Percentiles rank a stretch among this genome's conserved stretches.
These are phyloP conservation scores for Mormyrus iriodes DNA, from an alignment of 2,113 vertebrate genomes.

Conservation along the genomic window DNA sequence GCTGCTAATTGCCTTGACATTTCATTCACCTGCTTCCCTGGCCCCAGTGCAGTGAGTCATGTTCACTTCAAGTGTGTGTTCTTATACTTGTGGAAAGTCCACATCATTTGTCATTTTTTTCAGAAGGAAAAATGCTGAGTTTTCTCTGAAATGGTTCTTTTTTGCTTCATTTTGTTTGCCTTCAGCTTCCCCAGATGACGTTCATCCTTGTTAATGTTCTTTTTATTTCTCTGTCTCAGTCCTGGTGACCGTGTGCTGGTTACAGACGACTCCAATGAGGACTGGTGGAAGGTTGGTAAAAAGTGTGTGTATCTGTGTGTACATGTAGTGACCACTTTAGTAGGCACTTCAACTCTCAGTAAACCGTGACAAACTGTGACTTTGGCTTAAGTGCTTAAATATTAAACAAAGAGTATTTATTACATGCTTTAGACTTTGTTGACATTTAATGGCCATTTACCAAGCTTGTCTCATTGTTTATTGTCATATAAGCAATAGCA, in stretches of 20 bases:
- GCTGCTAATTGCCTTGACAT: background rate
- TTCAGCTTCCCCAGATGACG: background rate
- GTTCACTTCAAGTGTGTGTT: background rate
- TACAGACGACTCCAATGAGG: slow-evolving; percentile 83
- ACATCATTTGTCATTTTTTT: background rate
- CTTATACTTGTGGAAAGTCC: background rate
- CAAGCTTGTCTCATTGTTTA: slow-evolving; percentile 7
- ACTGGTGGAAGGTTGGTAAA: slow-evolving; percentile 85
- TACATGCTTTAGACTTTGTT: background rate
- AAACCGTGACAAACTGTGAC: too few relatives aligned
- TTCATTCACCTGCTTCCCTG: background rate
- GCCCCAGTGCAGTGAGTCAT: background rate
- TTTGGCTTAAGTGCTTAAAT: too few relatives aligned
- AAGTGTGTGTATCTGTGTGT: background rate
- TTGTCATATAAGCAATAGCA: background rate
- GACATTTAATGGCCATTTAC: slow-evolving; percentile 25
- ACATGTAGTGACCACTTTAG: background rate
- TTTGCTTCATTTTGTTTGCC: background rate
- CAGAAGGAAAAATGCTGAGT: background rate
- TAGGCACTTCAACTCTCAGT: background rate
- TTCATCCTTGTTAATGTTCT: background rate
- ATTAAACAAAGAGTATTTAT: too few relatives aligned
- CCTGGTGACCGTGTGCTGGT: slow-evolving; percentile 81
- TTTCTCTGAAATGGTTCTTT: background rate
- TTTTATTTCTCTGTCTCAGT: slow-evolving; percentile 44